Evolutionary conservation across 2,888 invertebrate species (phyloP).

Genomic region (Brachypterus glaber): DNA sequence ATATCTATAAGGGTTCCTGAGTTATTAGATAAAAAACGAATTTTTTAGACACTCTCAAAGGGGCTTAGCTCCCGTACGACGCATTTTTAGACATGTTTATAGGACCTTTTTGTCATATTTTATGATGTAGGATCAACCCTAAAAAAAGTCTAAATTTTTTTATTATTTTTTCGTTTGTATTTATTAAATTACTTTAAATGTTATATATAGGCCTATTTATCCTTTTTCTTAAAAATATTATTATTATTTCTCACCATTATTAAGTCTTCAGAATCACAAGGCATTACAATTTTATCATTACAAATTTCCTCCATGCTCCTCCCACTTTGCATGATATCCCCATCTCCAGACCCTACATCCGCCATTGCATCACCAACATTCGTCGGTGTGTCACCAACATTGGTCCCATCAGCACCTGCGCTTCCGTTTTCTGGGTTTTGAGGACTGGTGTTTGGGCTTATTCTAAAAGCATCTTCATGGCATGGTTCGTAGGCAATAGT

Average conservation of each 20-base stretch:
- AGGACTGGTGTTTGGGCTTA: constrained; percentile 45
- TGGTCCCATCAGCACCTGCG: constrained; percentile 12
- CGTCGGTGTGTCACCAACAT: not conserved
- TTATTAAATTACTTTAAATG: constrained; percentile 1
- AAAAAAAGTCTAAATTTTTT: no score
- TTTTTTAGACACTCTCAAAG: no score
- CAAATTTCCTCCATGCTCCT: constrained; percentile 44
- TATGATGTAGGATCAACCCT: no score
- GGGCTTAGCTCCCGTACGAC: no score
- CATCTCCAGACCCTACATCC: constrained; percentile 34
- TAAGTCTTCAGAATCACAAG: constrained; percentile 77
- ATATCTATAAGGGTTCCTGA: no score
- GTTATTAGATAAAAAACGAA: no score
- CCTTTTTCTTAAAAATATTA: not conserved
- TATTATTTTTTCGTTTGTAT: no score
- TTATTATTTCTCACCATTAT: constrained; percentile 48
- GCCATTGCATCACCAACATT: constrained; percentile 16
- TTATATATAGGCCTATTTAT: not conserved
- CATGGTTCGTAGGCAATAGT: constrained; percentile 70
- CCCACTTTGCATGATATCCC: constrained; percentile 29
- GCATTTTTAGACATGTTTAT: no score
- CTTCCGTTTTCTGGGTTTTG: constrained; percentile 12
- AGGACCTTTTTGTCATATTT: no score
- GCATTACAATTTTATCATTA: constrained; percentile 65
- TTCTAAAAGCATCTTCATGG: constrained; percentile 64